Evolutionary conservation across 2,113 vertebrate genomes (phyloP).

Genomic region (Pterocles orientalis): DNA sequence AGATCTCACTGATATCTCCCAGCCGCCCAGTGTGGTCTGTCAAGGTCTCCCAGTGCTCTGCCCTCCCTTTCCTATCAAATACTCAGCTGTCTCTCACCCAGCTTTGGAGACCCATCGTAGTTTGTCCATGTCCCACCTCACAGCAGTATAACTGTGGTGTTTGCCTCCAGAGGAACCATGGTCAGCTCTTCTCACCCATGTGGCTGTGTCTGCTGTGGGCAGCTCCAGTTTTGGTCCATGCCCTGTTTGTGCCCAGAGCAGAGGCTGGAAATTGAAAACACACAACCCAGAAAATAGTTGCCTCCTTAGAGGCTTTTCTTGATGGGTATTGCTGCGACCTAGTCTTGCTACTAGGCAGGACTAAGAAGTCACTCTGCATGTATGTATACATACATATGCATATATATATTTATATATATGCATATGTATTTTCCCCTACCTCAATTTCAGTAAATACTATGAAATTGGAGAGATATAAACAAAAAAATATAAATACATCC

Average conservation of each 20-base stretch:
- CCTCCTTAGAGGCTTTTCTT: not conserved
- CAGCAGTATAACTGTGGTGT: not conserved
- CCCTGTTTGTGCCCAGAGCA: not conserved
- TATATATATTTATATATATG: not conserved
- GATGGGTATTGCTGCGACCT: not conserved
- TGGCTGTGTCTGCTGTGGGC: not conserved
- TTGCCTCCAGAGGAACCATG: not conserved
- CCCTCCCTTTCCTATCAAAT: not conserved
- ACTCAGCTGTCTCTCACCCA: not conserved
- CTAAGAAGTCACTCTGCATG: not conserved
- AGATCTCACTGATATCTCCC: not conserved
- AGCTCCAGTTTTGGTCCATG: not conserved
- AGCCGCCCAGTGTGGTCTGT: not conserved
- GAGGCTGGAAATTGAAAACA: not conserved
- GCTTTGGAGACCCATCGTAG: not conserved
- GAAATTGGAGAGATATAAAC: not conserved
- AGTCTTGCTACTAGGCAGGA: not conserved
- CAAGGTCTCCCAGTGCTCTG: not conserved
- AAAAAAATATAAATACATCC: not conserved
- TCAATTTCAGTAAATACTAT: not conserved
- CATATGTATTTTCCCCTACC: not conserved
- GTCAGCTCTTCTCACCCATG: not conserved
- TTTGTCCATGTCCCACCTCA: not conserved
- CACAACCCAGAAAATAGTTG: not conserved
- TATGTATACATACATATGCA: not conserved